Base-by-base conservation (phyloP, 2,888 invertebrate genomes). In the Ochropleura plecta region DNA sequence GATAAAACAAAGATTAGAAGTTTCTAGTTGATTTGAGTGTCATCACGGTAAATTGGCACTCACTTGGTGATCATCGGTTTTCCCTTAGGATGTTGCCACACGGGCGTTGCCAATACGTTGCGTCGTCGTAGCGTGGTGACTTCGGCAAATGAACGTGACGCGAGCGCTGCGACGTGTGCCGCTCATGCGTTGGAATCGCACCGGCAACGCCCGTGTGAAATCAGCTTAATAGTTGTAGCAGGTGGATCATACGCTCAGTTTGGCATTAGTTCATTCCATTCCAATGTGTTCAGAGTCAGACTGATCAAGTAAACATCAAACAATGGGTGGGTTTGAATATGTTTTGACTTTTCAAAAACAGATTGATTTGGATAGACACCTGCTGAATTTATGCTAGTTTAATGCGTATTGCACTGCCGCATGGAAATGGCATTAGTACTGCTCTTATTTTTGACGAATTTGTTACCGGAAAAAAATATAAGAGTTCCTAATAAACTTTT, bases 11-110 rank as follows among this genome's bases (percentile, higher is more conserved):
- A 66, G 76, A 80, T 80, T 53, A 62, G 44, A 65, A 53, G 40
- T 72, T 80, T 76, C 80, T 81, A 81, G 81, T 81, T 81, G 72
- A 81, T 81, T 81, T 81, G 71, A 72, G 77, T 81, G 62, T 71
- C 65, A 76, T 69, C 65, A 68, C 53, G 64, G 49, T 75, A 59
- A 51, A 51, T 20, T 55, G n/a, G 5, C 6, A 5, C 51, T 46
- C 40, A 8, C 9, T 18, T n/a, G 55, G 44, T 44, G 44, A 63
- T 63, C 60, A 63, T 63, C 14, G 14, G 53, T 18, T 73, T 59
- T 5, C 12, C 10, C 51, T 30, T 30, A 30, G 30, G 30, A 30
- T 30, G 30, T 30, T 30, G 30, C 30, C 30, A 30, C 30, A 30
- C 30, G 30, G 30, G 1, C 30, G 30, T 30, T 30, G 30, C 30